Evolutionary conservation across 1,140 invertebrate species (phyloP), one percentile per base, ranked within the genome.

Genomic region (Bombus balteatus): DNA sequence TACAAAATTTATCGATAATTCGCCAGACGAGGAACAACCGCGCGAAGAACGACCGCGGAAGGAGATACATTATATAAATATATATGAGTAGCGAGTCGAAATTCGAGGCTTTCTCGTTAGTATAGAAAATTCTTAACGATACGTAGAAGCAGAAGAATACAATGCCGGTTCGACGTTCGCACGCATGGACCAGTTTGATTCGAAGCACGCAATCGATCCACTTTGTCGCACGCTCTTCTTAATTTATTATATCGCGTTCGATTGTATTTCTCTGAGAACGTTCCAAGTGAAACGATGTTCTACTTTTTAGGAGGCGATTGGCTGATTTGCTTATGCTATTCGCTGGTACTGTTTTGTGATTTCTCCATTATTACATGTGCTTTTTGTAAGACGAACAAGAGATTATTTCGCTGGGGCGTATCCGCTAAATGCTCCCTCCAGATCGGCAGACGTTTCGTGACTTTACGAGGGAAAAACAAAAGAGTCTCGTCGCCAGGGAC

Each of bases 161-260:
- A 15, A 41, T 34, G 37, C 25, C 5, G 22, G 9, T 8, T 57
- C 47, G 53, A 78, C 66, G 81, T 87, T 84, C 34, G 81, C 57
- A 66, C 70, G 81, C 85, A 37, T 84, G 85, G 81, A 84, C 57
- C 81, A n/a, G 22, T 37, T 28, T 32, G 68, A 81, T 41, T 41
- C 74, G 34, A 76, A 34, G 28, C 47, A 59, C 34, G 47, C 34
- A 10, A 59, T n/a, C 73, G 73, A 74, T 53, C 41, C n/a, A 34
- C 12, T 53, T 53, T 1, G n/a, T 53, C 41, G 28, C 72, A 13
- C 28, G 10, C 25, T 32, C 25, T 15, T n/a, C 22, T 43, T 47
- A n/a, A 43, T 73, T 43, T 73, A n/a, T 32, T 18, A 22, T 47
- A 41, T 22, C n/a, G 28, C 32, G 34, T 43, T 37, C 28, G n/a